phyloP scores from a whole-genome alignment of 2,888 invertebrate genomes.

The Euzophera pinguis region DNA sequence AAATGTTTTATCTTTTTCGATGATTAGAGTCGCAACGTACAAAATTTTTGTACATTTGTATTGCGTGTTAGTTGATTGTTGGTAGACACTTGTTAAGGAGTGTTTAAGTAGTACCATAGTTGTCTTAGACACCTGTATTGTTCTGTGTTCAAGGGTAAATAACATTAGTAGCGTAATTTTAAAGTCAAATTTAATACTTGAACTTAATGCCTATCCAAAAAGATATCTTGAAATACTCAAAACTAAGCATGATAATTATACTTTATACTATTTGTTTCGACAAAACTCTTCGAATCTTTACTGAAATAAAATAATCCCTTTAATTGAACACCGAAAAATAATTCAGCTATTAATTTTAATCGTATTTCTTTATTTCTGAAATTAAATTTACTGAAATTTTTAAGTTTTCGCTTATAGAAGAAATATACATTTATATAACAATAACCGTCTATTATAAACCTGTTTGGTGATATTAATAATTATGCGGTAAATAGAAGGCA shows the following conservation, averaged over 20 bases:
- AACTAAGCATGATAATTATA: not conserved
- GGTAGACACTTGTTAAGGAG: not conserved
- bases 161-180: not conserved
- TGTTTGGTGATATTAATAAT: slow-evolving; percentile 11
- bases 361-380: too few species aligned
- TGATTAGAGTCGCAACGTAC: not conserved
- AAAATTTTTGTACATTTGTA: not conserved
- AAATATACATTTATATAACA: not conserved
- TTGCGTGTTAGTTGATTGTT: slow-evolving; percentile 8
- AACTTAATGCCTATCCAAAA: not conserved
- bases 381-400: too few species aligned
- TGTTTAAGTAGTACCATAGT: not conserved
- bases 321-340: too few species aligned
- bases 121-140: not conserved
- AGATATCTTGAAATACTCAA: not conserved
- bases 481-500: slow-evolving; percentile 2
- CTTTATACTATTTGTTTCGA: not conserved
- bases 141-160: slow-evolving; percentile 2
- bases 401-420: not conserved
- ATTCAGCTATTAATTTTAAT: too few species aligned
- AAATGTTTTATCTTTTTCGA: not conserved
- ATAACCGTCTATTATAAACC: slow-evolving; percentile 6
- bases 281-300: too few species aligned
- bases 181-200: not conserved
- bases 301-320: too few species aligned